Evolutionary conservation across 2,888 invertebrate genomes (phyloP).

Genomic region (Eulithis testata): DNA sequence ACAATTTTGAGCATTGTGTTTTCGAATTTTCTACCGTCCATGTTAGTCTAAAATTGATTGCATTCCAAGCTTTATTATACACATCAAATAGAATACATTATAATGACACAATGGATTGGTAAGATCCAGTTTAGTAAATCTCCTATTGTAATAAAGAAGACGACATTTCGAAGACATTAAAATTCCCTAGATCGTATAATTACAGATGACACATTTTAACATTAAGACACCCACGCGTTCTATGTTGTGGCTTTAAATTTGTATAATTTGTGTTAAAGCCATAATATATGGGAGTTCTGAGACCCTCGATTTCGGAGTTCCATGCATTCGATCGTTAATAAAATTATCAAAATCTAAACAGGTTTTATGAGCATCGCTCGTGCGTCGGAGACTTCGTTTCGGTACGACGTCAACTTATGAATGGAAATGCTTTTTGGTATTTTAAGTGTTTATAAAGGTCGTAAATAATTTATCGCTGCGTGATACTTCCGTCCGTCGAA

Average conservation of each 20-base stretch:
- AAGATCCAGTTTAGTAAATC: slow-evolving; percentile 72
- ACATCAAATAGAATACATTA: slow-evolving; percentile 67
- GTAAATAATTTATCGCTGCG: slow-evolving; percentile 82
- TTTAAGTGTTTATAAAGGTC: slow-evolving; percentile 81
- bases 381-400: slow-evolving; percentile 71
- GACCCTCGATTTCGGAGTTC: slow-evolving; percentile 73
- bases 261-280: slow-evolving; percentile 84
- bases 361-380: slow-evolving; percentile 79
- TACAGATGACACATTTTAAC: slow-evolving; percentile 83
- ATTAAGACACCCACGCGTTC: slow-evolving; percentile 80
- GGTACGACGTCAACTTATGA: slow-evolving; percentile 71
- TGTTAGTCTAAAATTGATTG: slow-evolving; percentile 40
- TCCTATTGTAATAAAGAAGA: slow-evolving; percentile 80
- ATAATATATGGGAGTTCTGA: slow-evolving; percentile 82
- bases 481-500: slow-evolving; percentile 81
- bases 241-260: slow-evolving; percentile 81
- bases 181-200: slow-evolving; percentile 82
- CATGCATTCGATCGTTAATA: slow-evolving; percentile 82
- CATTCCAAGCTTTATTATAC: slow-evolving; percentile 56
- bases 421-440: slow-evolving; percentile 83
- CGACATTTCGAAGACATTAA: slow-evolving; percentile 81
- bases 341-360: slow-evolving; percentile 85
- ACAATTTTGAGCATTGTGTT: slow-evolving; percentile 47
- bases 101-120: slow-evolving; percentile 64
- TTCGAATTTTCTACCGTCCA: slow-evolving; percentile 45